Evolutionary conservation across 1,140 invertebrate species (phyloP).

Genomic region (Drosophila arawakana): DNA sequence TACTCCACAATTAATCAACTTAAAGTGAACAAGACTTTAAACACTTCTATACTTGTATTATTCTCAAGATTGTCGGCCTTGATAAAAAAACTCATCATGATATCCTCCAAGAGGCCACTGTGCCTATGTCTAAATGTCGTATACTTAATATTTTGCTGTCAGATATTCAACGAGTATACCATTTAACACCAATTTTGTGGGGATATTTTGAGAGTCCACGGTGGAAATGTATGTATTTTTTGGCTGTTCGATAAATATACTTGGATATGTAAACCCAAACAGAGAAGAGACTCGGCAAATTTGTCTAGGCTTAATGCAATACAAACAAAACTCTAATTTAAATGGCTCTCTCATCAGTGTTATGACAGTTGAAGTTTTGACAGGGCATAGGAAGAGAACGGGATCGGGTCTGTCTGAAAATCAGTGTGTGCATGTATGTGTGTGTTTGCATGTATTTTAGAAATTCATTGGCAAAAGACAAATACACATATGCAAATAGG

Average conservation of each 20-base stretch:
- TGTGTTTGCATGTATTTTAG: conserved; percentile 54
- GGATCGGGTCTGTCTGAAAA: not conserved
- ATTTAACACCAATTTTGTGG: conserved; percentile 30
- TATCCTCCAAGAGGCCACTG: conserved; percentile 5
- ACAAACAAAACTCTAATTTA: conserved; percentile 75
- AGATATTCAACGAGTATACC: not conserved
- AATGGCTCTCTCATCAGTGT: conserved; percentile 74
- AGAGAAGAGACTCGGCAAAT: conserved; percentile 44
- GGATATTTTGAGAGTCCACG: conserved; percentile 12
- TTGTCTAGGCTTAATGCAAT: conserved; percentile 75
- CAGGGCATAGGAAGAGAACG: conserved; percentile 22
- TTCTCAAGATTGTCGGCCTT: not conserved
- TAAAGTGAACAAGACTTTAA: too few species aligned
- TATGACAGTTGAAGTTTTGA: conserved; percentile 81
- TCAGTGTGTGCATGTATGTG: not conserved
- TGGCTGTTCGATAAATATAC: conserved; percentile 27
- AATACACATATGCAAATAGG: conserved; percentile 80
- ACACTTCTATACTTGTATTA: not conserved
- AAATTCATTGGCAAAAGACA: conserved; percentile 81
- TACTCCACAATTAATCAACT: too few species aligned
- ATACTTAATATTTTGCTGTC: conserved; percentile 24
- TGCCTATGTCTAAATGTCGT: conserved; percentile 12
- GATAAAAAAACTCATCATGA: not conserved
- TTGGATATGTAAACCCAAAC: conserved; percentile 10
- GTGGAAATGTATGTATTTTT: conserved; percentile 1